phyloP scores from a whole-genome alignment of 2,888 invertebrate genomes.

The Lepidonotus clava region DNA sequence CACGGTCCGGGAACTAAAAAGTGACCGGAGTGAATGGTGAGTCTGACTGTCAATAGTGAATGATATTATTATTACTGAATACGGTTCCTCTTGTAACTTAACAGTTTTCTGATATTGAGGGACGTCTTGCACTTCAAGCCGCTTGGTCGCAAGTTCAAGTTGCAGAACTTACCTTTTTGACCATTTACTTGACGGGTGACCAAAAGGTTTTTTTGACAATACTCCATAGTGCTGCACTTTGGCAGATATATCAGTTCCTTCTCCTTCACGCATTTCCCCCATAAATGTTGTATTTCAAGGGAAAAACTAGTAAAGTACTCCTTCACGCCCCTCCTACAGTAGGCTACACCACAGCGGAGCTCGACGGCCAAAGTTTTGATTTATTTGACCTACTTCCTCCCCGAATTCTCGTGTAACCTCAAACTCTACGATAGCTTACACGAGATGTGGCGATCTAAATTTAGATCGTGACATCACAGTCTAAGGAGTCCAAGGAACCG shows the following conservation, averaged over 20 bases:
- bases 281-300: not conserved
- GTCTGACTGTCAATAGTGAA: too few species aligned
- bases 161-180: slow-evolving; percentile 56
- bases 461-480: not conserved
- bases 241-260: slow-evolving; percentile 14
- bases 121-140: too few species aligned
- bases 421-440: not conserved
- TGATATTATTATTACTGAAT: too few species aligned
- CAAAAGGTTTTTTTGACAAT: slow-evolving; percentile 51
- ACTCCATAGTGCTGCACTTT: slow-evolving; percentile 53
- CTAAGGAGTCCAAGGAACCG: not conserved
- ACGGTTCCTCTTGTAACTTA: too few species aligned
- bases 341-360: too few species aligned
- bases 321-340: not conserved
- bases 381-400: slow-evolving; percentile 50
- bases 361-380: not conserved
- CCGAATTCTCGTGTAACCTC: not conserved
- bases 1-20: too few species aligned
- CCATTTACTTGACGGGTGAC: slow-evolving; percentile 56
- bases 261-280: slow-evolving; percentile 53
- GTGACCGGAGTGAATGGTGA: too few species aligned
- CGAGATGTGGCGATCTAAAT: not conserved
- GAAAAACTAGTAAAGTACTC: not conserved
- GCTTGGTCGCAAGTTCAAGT: too few species aligned
- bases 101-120: too few species aligned